Base-by-base conservation (phyloP, 2,888 invertebrate genomes). In the Bombyx huttoni region DNA sequence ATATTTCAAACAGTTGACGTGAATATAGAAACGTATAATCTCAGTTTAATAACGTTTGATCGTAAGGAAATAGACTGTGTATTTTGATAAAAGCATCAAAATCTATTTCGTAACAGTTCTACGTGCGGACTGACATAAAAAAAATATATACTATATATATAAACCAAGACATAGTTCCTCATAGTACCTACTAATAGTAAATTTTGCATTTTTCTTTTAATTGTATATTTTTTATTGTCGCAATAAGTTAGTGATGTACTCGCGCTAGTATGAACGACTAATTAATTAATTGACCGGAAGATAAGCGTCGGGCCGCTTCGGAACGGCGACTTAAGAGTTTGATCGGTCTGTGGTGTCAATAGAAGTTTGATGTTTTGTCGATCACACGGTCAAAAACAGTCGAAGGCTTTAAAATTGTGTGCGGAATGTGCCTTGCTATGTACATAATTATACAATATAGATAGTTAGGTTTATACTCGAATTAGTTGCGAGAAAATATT, bases 351-450 rank as follows among this genome's bases (percentile, higher is more conserved):
- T 50, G 34, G 50, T 50, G 46, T 50, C 46, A 50, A 48, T 24
- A 9, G 6, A 50, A 13, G 64, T 70, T 82, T 83, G 85, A 81
- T 84, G 83, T 84, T 78, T 75, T 82, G 80, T 81, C 80, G 79
- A 79, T 73, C 80, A 80, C 82, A 81, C 75, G 80, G 78, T 81
- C 83, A 69, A 71, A 75, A 75, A 73, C 77, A 73, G 73, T 68
- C 64, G 72, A 76, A 72, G 86, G 85, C 83, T 85, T 85, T 81
- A 81, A 40, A 53, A 81, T 75, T 78, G 87, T 79, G 88, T 87
- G 85, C 84, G 89, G 89, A 89, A 88, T 89, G 89, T 89, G 89
- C 89, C 89, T 89, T 89, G 89, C 87, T 83, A 78, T 81, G 81
- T 87, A 82, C 69, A 81, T 84, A 82, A 51, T 56, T 60, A 68